Base-by-base conservation (phyloP, 1,140 invertebrate genomes). In the Hetaerina americana region DNA sequence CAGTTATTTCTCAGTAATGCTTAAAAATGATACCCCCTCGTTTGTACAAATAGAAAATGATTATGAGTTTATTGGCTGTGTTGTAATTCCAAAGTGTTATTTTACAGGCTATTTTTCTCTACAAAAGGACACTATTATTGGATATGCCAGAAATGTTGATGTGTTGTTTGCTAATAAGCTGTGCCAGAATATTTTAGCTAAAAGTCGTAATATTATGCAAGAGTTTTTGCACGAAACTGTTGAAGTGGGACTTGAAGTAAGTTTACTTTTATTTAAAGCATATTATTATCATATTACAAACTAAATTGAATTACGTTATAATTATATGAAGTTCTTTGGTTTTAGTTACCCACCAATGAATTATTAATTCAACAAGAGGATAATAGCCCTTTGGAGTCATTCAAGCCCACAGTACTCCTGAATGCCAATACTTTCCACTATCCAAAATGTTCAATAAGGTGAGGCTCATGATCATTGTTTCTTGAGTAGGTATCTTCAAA, bases 151-250 rank as follows among this genome's bases (percentile, higher is more conserved):
- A 27, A 89, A 94, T 80, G 87, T 95, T 49, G 90, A 94, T 77
- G 81, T 86, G 5, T 80, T 93, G 26, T 95, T 92, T 81, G 87
- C 90, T 31, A 87, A 90, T 75, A 92, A 93, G 79, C 89, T 91
- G 70, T 89, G 90, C 76, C 85, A 90, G 76, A 85, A 89, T 71
- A 88, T 93, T 66, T 77, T 93, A 26, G 85, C 87, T 27, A 85
- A 82, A 74, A 92, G 93, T 0, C 82, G 87, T 66, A 82, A 81
- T 73, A 87, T 96, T 26, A 92, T 95, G 84, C 87, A 88, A 71
- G 89, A 91, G 77, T 91, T 95, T 80, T 82, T 96, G 28, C 91
- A 93, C 78, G 87, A 90, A 72, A 90, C 90, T 69, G 85, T 89
- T 70, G 84, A 85, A 74, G 80, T 87, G 27, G 79, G 80, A 26